phyloP scores from a whole-genome alignment of 2,113 vertebrate genomes.

The Scomber colias region DNA sequence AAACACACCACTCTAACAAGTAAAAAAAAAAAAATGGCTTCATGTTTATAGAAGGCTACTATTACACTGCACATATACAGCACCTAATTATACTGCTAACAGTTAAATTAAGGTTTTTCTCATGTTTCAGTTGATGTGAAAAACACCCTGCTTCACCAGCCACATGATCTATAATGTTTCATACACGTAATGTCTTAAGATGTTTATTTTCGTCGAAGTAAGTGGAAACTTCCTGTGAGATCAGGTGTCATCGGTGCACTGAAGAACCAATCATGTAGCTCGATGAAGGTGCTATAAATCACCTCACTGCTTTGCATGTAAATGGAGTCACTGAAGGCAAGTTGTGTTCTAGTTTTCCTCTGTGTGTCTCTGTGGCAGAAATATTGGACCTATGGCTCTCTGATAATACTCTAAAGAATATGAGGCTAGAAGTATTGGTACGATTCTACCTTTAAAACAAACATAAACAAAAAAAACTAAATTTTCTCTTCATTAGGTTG shows the following conservation, averaged over 20 bases:
- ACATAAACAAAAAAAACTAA: too few relatives aligned
- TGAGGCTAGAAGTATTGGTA: too few relatives aligned
- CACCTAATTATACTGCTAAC: neutral
- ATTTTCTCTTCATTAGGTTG: too few relatives aligned
- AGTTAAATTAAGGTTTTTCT: neutral
- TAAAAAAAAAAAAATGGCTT: neutral
- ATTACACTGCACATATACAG: neutral
- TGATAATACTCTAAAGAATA: neutral
- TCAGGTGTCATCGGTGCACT: neutral
- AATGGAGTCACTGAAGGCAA: neutral
- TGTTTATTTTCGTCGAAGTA: too few relatives aligned
- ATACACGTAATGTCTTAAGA: neutral
- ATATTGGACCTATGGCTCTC: neutral
- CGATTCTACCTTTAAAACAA: too few relatives aligned
- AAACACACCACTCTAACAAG: neutral
- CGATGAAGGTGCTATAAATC: neutral
- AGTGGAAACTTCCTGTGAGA: too few relatives aligned
- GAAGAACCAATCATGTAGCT: neutral
- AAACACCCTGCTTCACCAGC: neutral
- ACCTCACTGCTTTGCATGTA: neutral
- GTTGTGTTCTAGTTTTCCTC: neutral
- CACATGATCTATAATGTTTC: neutral
- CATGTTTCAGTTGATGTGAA: conserved; percentile 23
- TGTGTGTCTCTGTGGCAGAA: neutral
- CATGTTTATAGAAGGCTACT: neutral